Conservation (phyloP, 2,113 vertebrate genomes). For the Forbesichthys papilliferus region DNA sequence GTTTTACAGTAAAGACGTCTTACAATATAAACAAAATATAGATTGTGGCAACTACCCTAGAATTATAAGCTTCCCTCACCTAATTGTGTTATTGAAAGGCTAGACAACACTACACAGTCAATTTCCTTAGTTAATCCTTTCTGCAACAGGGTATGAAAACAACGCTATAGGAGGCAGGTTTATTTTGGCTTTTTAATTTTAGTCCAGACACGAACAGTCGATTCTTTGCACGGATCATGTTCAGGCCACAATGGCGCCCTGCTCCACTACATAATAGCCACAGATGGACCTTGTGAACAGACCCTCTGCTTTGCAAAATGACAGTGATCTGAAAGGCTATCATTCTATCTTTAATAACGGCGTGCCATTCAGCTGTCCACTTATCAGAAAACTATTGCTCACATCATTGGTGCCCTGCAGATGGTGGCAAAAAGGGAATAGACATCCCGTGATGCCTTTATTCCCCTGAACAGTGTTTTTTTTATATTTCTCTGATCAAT, state of each 20-base stretch:
- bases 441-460: no score
- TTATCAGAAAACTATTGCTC: slow-evolving; percentile 28
- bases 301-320: background rate
- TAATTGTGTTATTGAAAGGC: background rate
- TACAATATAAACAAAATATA: background rate
- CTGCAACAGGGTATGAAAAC: slow-evolving; percentile 11
- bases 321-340: slow-evolving; percentile 34
- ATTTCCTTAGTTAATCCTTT: slow-evolving; percentile 14
- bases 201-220: slow-evolving; percentile 16
- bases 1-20: background rate
- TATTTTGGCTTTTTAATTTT: slow-evolving; percentile 25
- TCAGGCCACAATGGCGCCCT: slow-evolving; percentile 21
- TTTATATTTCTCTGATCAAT: no score
- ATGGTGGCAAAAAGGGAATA: slow-evolving; percentile 12
- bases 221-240: slow-evolving; percentile 27
- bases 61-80: background rate
- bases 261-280: slow-evolving; percentile 16
- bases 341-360: slow-evolving; percentile 44
- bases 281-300: slow-evolving; percentile 26
- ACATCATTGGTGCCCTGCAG: slow-evolving; percentile 24
- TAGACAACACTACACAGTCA: slow-evolving; percentile 7
- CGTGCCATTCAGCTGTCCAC: slow-evolving; percentile 24
- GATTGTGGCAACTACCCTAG: background rate
- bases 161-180: background rate
- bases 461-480: no score